Evolutionary conservation across 2,888 invertebrate species (phyloP).

Genomic region (Lacanobia wlatinum): DNA sequence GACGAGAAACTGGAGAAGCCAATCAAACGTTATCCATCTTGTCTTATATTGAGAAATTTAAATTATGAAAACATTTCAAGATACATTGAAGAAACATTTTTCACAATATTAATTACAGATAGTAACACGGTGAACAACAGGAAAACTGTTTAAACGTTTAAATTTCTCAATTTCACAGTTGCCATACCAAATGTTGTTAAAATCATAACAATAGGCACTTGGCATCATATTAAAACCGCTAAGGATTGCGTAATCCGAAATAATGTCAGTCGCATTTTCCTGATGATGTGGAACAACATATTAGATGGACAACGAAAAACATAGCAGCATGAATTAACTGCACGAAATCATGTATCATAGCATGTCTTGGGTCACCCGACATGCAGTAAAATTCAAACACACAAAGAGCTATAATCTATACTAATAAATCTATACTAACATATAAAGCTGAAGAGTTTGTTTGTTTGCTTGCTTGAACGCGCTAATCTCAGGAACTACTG

Average conservation of each 20-base stretch:
- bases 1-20: no score
- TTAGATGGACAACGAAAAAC: background rate
- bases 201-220: conserved; percentile 19
- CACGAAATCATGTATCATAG: conserved; percentile 93
- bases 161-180: no score
- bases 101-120: background rate
- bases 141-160: background rate
- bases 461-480: no score
- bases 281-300: background rate
- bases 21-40: no score
- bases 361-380: conserved; percentile 81
- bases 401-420: no score
- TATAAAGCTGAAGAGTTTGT: no score
- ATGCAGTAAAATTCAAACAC: no score
- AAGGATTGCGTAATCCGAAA: background rate
- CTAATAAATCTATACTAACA: no score
- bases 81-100: background rate
- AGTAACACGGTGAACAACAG: background rate
- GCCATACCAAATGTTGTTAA: background rate
- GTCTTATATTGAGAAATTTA: no score
- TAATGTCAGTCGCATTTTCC: conserved; percentile 3
- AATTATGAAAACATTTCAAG: no score
- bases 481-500: no score
- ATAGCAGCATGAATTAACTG: conserved; percentile 68
- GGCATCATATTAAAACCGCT: background rate